A percentile compares a stretch with the other conserved stretches of the same genome.
Conservation (phyloP, 1,140 invertebrate genomes). For the Pseudomyrmex dendroicus region DNA sequence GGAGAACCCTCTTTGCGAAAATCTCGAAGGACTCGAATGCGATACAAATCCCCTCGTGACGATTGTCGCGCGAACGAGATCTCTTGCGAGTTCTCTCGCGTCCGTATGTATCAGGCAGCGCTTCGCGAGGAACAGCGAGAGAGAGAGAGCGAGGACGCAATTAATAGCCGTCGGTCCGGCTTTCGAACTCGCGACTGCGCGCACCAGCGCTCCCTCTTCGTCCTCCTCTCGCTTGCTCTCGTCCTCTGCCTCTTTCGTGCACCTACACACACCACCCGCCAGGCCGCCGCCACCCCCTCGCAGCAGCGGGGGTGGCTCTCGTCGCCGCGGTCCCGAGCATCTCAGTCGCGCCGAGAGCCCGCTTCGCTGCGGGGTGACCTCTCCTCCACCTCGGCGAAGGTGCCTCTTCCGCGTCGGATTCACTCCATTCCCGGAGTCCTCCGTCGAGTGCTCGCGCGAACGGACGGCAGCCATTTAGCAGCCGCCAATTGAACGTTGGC, state of each 20-base stretch:
- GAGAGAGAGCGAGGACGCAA: conserved; percentile 68
- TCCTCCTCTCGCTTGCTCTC: conserved; percentile 44
- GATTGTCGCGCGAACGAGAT: conserved; percentile 7
- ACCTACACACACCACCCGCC: conserved; percentile 26
- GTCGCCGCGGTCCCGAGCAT: conserved; percentile 71
- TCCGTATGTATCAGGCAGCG: too few species aligned
- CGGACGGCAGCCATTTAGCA: conserved; percentile 11
- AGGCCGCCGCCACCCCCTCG: conserved; percentile 57
- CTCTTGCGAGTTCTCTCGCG: neutral
- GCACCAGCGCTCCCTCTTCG: conserved; percentile 50
- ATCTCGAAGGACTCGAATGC: neutral
- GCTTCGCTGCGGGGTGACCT: conserved; percentile 78
- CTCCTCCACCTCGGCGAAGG: conserved; percentile 56
- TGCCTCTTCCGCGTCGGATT: conserved; percentile 50
- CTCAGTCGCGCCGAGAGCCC: conserved; percentile 81
- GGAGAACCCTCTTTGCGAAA: conserved; percentile 16
- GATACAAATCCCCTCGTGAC: conserved; percentile 32
- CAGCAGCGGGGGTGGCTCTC: conserved; percentile 75
- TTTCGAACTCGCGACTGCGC: conserved; percentile 77
- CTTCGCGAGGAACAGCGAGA: conserved; percentile 10
- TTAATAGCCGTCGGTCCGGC: conserved; percentile 73
- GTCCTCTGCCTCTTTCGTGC: conserved; percentile 45
- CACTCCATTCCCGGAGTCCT: conserved; percentile 47
- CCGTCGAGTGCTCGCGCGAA: conserved; percentile 46
- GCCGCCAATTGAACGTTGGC: conserved; percentile 3